Conservation (phyloP, 1,140 invertebrate genomes). For the Thaumatotibia leucotreta region DNA sequence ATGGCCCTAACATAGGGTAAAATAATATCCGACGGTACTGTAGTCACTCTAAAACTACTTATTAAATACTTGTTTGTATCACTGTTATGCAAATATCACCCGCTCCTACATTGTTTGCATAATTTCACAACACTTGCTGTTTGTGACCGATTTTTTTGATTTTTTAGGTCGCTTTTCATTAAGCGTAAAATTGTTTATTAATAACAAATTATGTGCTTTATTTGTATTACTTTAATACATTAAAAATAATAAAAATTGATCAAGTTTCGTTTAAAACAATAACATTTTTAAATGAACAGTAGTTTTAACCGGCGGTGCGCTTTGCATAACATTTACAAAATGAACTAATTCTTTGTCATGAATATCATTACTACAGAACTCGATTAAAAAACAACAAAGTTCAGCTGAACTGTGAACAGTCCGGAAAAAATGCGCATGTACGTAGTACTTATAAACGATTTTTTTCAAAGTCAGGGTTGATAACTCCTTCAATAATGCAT, state of each 20-base stretch:
- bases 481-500: slow-evolving; percentile 3
- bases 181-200: too few relatives aligned
- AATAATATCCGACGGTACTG: too few relatives aligned
- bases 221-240: too few relatives aligned
- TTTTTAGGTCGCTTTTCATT: too few relatives aligned
- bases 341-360: background rate
- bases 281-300: too few relatives aligned
- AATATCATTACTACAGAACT: background rate
- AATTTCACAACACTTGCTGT: background rate
- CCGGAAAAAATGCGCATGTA: background rate
- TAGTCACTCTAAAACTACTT: too few relatives aligned
- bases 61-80: too few relatives aligned
- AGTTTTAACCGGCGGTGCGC: too few relatives aligned
- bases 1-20: too few relatives aligned
- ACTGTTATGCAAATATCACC: slow-evolving; percentile 14
- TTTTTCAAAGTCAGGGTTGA: slow-evolving; percentile 13
- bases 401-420: background rate
- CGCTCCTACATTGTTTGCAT: background rate
- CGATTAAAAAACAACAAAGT: background rate
- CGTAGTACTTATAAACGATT: background rate
- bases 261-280: too few relatives aligned
- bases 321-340: background rate
- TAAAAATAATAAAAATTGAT: too few relatives aligned
- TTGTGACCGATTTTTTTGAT: background rate
- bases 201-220: too few relatives aligned